phyloP scores from a whole-genome alignment of 2,797 vertebrate genomes.

The Euphonia xanthogaster region DNA sequence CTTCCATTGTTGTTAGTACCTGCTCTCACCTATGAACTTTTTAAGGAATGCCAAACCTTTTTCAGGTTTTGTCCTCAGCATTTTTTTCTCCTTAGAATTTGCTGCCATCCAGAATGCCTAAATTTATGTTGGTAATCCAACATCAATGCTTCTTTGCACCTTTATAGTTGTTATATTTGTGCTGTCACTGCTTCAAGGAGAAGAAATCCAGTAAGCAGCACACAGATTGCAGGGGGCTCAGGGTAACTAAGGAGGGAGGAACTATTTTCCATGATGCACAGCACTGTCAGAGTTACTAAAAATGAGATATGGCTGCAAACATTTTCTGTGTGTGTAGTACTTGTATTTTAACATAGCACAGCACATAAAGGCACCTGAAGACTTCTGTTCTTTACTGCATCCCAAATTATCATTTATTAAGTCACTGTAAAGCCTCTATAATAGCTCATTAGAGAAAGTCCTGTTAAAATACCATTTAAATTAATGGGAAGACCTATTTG shows the following conservation, averaged over 20 bases:
- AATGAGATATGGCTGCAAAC: not conserved
- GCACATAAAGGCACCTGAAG: not conserved
- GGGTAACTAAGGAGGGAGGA: not conserved
- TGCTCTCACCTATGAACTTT: not conserved
- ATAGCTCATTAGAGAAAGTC: not conserved
- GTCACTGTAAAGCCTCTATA: not conserved
- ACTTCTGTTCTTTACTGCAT: not conserved
- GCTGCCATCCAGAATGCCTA: not conserved
- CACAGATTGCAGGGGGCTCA: not conserved
- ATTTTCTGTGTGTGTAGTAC: fast-evolving
- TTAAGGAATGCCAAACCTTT: not conserved
- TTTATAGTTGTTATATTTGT: not conserved
- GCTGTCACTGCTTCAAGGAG: not conserved
- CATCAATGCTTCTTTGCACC: not conserved
- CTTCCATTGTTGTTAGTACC: fast-evolving
- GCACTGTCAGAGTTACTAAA: not conserved
- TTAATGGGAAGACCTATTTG: not conserved
- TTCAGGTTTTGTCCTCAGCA: not conserved
- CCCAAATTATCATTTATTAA: not conserved
- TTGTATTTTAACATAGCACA: not conserved
- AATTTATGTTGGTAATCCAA: not conserved
- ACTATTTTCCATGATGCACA: not conserved
- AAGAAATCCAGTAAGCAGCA: not conserved
- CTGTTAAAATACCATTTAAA: not conserved
- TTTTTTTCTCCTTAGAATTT: not conserved